phyloP scores from a whole-genome alignment of 2,888 invertebrate genomes.

The Suillia variegata region DNA sequence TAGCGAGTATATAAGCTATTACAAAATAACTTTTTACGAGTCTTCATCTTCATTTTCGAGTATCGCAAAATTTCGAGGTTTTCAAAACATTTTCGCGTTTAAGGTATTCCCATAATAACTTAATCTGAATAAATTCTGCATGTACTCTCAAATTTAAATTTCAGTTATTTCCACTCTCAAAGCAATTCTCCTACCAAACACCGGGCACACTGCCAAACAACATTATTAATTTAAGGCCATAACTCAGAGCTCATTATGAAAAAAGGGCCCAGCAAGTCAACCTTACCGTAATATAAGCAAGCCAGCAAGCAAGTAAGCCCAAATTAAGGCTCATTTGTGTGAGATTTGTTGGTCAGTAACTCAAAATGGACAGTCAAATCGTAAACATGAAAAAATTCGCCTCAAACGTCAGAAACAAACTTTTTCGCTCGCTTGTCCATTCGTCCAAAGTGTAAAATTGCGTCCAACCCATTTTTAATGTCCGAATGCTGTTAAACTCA shows the following conservation, averaged over 20 bases:
- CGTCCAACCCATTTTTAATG: neutral
- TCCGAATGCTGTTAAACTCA: neutral
- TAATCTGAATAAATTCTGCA: no score
- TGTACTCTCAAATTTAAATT: no score
- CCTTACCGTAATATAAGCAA: neutral
- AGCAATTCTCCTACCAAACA: neutral
- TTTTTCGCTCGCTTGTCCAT: neutral
- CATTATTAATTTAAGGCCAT: constrained; percentile 2
- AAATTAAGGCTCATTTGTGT: neutral
- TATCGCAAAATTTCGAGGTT: no score
- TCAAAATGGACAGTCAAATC: neutral
- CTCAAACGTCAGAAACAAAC: no score
- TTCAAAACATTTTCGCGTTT: no score
- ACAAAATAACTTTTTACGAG: no score
- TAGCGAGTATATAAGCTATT: no score
- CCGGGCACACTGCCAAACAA: neutral
- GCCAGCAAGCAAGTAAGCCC: neutral
- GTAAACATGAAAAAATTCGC: no score
- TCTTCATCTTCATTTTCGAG: no score
- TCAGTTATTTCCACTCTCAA: no score
- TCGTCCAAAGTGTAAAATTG: neutral
- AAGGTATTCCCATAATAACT: no score
- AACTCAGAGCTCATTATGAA: neutral
- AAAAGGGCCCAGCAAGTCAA: neutral
- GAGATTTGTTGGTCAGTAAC: neutral